phyloP scores from a whole-genome alignment of 1,140 invertebrate species.

The Caenorhabditis tropicalis region DNA sequence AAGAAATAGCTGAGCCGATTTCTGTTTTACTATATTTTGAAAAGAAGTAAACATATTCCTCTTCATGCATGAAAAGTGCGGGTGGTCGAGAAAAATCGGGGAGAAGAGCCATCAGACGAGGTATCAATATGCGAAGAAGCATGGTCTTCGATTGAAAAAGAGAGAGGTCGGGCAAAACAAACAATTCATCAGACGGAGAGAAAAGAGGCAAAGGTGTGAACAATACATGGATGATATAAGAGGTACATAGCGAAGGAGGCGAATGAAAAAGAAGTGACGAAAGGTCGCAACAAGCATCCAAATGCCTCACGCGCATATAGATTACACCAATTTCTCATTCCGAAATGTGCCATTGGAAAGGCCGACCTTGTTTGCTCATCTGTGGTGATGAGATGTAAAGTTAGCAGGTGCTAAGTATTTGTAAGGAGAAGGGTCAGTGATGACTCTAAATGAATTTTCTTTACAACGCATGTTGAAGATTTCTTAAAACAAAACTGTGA shows the following conservation, averaged over 20 bases:
- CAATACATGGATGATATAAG: conserved; percentile 34
- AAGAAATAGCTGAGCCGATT: no score
- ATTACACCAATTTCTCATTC: conserved; percentile 41
- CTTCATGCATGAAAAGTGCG: background rate
- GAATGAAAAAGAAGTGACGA: background rate
- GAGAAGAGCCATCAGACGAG: background rate
- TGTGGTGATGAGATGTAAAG: background rate
- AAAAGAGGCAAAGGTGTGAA: conserved; percentile 16
- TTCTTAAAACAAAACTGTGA: no score
- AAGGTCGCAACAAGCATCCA: conserved; percentile 37
- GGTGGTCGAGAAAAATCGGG: background rate
- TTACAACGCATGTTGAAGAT: no score
- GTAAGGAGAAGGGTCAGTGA: no score
- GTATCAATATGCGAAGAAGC: conserved; percentile 43
- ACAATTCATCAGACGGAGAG: conserved; percentile 14
- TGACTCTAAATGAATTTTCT: no score
- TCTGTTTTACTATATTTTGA: no score
- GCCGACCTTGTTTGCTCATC: background rate
- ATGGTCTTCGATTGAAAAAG: conserved; percentile 1
- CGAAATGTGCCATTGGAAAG: conserved; percentile 23
- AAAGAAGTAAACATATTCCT: background rate
- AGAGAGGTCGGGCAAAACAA: conserved; percentile 40
- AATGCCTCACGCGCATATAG: conserved; percentile 25
- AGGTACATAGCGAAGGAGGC: background rate
- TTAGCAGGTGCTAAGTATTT: background rate